Conservation (phyloP, 2,888 invertebrate genomes). For the Plebejus anna region DNA sequence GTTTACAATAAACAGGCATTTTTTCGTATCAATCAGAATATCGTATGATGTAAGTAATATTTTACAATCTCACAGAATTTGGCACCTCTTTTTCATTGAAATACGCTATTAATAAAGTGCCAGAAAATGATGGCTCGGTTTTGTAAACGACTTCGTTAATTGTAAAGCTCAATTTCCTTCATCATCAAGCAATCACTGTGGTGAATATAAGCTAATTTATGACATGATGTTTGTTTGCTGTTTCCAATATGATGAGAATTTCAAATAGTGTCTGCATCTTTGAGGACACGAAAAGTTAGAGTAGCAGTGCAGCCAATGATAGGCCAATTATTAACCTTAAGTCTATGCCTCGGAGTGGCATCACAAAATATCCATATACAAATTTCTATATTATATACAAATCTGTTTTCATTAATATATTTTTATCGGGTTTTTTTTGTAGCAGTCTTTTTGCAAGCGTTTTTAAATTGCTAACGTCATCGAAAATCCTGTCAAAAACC, state of each 20-base stretch:
- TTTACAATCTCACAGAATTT: conserved; percentile 8
- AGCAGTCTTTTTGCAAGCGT: no score
- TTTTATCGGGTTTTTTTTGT: no score
- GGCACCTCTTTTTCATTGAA: conserved; percentile 17
- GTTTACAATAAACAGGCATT: no score
- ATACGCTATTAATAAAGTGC: conserved; percentile 16
- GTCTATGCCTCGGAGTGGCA: not conserved
- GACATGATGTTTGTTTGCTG: not conserved
- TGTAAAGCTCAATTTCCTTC: not conserved
- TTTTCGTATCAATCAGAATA: not conserved
- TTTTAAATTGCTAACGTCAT: no score
- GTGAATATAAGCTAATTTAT: not conserved
- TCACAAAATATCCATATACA: not conserved
- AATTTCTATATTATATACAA: no score
- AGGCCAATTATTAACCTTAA: no score
- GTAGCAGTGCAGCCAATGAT: no score
- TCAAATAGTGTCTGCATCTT: not conserved
- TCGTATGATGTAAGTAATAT: not conserved
- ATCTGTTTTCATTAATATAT: no score
- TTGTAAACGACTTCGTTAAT: not conserved
- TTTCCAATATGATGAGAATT: not conserved
- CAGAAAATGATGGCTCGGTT: not conserved
- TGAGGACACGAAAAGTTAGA: no score
- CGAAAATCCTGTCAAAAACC: no score
- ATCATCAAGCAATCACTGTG: not conserved